Evolutionary conservation across 2,113 vertebrate genomes (phyloP).

Genomic region (Connochaetes taurinus): DNA sequence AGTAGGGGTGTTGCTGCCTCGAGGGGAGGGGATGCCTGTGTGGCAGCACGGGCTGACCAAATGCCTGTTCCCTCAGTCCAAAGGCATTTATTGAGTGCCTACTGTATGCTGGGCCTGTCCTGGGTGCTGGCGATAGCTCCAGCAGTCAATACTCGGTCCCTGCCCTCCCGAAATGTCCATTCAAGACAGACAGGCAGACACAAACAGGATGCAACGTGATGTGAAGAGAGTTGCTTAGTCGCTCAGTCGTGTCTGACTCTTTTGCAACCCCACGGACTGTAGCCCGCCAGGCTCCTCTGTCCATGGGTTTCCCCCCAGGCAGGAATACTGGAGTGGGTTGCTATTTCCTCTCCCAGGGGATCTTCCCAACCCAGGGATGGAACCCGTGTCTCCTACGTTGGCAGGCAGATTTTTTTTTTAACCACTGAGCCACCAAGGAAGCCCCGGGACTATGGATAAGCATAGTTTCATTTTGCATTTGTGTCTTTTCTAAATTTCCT

Average conservation of each 20-base stretch:
- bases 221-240: neutral
- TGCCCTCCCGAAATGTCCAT: neutral
- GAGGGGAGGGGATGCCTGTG: accelerated
- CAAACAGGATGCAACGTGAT: neutral
- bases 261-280: neutral
- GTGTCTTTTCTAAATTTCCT: neutral
- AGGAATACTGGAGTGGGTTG: neutral
- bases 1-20: neutral
- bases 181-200: neutral
- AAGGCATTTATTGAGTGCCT: neutral
- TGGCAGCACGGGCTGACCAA: neutral
- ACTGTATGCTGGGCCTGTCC: neutral
- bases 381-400: neutral
- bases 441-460: neutral
- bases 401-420: neutral
- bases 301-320: neutral
- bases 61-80: neutral
- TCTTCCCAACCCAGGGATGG: neutral
- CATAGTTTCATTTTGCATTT: neutral
- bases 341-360: neutral
- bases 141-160: neutral
- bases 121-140: neutral
- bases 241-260: neutral
- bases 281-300: neutral
- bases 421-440: neutral